These are phyloP conservation scores for Argopecten irradians DNA, from an alignment of 1,140 invertebrate genomes.

Conservation along the genomic window DNA sequence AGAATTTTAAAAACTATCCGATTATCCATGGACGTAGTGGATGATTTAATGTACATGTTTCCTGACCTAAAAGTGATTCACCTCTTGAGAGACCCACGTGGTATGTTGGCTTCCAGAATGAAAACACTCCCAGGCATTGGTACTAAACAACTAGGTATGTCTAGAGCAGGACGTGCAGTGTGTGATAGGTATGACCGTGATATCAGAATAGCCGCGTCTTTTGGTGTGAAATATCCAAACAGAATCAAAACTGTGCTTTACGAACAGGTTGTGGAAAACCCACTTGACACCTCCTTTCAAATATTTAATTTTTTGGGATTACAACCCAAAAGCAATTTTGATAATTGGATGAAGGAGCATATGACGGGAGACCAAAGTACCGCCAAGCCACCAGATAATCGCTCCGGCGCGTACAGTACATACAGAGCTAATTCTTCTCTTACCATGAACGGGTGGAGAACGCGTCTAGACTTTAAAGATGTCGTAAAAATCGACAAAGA, in stretches of 20 bases:
- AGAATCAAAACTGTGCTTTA: slow-evolving; percentile 46
- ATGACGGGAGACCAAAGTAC: background rate
- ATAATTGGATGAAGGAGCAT: slow-evolving; percentile 34
- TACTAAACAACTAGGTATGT: background rate
- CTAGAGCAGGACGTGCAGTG: background rate
- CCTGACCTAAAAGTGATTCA: slow-evolving; percentile 42
- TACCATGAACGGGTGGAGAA: slow-evolving; percentile 38
- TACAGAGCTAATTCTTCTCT: slow-evolving; percentile 35
- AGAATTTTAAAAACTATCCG: slow-evolving; percentile 45
- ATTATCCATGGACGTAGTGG: slow-evolving; percentile 25
- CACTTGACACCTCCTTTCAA: slow-evolving; percentile 28
- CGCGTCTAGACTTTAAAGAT: background rate
- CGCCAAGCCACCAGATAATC: background rate
- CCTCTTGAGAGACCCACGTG: slow-evolving; percentile 42
- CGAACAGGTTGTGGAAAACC: slow-evolving; percentile 36
- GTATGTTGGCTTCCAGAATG: slow-evolving; percentile 13
- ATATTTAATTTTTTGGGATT: slow-evolving; percentile 42
- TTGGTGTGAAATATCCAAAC: background rate
- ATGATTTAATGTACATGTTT: slow-evolving; percentile 12
- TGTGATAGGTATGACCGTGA: background rate
- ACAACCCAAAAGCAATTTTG: slow-evolving; percentile 24
- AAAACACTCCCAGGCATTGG: background rate
- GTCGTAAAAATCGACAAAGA: slow-evolving; percentile 34
- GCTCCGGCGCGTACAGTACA: slow-evolving; percentile 33
- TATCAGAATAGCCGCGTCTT: background rate